A percentile compares a stretch with the other conserved stretches of the same genome.
Conservation (phyloP, 2,113 vertebrate genomes). For the Amazona vittata region DNA sequence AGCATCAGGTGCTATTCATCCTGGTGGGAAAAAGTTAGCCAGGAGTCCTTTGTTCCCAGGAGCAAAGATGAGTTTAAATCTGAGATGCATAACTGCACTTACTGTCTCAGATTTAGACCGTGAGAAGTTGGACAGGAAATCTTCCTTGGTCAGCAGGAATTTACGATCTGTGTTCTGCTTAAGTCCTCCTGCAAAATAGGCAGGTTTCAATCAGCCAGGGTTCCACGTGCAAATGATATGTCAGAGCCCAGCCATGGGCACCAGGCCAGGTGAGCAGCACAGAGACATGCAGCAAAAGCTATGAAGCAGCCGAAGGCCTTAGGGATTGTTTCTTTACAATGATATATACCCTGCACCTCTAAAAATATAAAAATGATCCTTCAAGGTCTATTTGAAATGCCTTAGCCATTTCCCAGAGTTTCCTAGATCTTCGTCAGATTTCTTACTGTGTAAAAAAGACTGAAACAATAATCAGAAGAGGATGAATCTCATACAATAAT, state of each 20-base stretch:
- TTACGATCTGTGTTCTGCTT: constrained; percentile 58
- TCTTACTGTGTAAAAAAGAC: background rate
- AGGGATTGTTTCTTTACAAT: background rate
- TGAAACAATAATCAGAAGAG: background rate
- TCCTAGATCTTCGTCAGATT: background rate
- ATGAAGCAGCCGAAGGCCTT: background rate
- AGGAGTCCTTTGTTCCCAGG: background rate
- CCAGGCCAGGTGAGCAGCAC: background rate
- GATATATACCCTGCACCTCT: background rate
- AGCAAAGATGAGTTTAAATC: background rate
- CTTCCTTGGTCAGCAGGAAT: constrained; percentile 64
- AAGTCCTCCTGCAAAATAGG: constrained; percentile 65
- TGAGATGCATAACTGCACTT: constrained; percentile 17
- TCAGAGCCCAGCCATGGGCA: background rate
- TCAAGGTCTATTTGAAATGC: background rate
- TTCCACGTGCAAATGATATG: background rate
- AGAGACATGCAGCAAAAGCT: constrained; percentile 4
- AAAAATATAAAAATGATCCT: background rate
- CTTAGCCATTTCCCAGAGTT: background rate
- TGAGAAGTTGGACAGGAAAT: constrained; percentile 67
- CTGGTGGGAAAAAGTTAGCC: background rate
- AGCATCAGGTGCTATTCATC: background rate
- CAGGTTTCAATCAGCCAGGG: background rate
- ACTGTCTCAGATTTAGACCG: constrained; percentile 40
- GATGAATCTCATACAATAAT: background rate